A percentile compares a stretch with the other conserved stretches of the same genome.
Conservation (phyloP, 2,797 vertebrate genomes). For the Peromyscus melanophrys region DNA sequence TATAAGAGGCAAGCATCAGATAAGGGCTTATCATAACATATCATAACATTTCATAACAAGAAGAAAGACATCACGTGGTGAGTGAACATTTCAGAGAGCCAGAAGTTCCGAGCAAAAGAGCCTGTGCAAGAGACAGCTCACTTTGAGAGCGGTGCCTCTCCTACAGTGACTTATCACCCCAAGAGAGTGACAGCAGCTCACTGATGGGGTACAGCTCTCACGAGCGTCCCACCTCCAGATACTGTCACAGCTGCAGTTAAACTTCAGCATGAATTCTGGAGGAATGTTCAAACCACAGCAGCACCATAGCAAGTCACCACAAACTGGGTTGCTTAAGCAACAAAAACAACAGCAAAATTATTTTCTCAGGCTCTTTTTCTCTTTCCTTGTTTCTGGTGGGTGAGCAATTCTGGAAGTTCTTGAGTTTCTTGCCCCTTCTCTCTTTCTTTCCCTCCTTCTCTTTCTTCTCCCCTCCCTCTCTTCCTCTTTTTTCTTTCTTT, state of each 20-base stretch:
- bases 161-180: too few relatives aligned
- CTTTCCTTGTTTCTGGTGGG: neutral
- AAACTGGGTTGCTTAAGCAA: neutral
- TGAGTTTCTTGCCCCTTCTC: too few relatives aligned
- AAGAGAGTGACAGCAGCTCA: too few relatives aligned
- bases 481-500: neutral
- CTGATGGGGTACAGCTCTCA: neutral
- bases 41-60: neutral
- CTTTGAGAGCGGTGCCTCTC: too few relatives aligned
- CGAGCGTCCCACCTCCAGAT: neutral
- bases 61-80: neutral
- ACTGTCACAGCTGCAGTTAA: neutral
- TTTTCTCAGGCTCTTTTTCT: neutral
- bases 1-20: too few relatives aligned
- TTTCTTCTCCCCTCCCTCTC: accelerated
- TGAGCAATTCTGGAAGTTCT: neutral
- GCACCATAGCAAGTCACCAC: neutral
- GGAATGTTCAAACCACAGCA: neutral
- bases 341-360: neutral
- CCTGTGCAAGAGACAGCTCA: neutral
- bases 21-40: neutral
- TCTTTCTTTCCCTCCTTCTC: too few relatives aligned
- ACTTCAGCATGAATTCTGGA: neutral
- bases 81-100: neutral
- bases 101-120: neutral